Evolutionary conservation across 2,888 invertebrate genomes (phyloP), one percentile per base, ranked within the genome.

Genomic region (Lochmaea crataegi): DNA sequence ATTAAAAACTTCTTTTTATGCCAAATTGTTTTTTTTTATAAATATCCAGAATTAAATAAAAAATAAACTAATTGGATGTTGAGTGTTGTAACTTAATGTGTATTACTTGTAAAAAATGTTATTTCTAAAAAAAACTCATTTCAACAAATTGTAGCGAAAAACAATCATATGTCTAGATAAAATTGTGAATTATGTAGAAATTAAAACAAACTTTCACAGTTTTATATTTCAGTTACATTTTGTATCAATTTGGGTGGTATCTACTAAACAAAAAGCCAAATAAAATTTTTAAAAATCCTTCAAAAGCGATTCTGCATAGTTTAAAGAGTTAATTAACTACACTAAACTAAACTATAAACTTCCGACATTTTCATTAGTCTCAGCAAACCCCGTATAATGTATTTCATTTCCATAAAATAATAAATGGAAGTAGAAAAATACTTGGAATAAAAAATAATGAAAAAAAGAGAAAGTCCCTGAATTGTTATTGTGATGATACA

Each of bases 121-220:
- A 72, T 68, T 70, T 65, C 41, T 42, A 67, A 73, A 51, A 66
- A 68, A 70, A 60, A 18, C n/a, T 66, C 51, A 60, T 72, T 67
- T 65, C 65, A 53, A 65, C 41, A 75, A 79, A 76, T 73, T 79
- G 80, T 81, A 82, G 82, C 82, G 82, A 81, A 74, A 82, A 78
- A 81, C 82, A 82, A 82, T 82, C 82, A 82, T 79, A 79, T 63
- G 72, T 77, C 69, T 72, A 77, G 76, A 68, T 66, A 68, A 77
- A 74, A 66, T 58, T 70, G 72, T 69, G 68, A 75, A 77, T 68
- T 70, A 68, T 67, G 65, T 57, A 73, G 53, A 69, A 64, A 26
- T 42, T 53, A 32, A 2, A 60, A 57, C 18, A 57, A 14, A n/a
- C 2, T 48, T n/a, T 53, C 16, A n/a, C 16, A 51, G n/a, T 9